These are phyloP conservation scores for Rhincodon typus DNA, from an alignment of 2,797 vertebrate species.

Conservation along the genomic window DNA sequence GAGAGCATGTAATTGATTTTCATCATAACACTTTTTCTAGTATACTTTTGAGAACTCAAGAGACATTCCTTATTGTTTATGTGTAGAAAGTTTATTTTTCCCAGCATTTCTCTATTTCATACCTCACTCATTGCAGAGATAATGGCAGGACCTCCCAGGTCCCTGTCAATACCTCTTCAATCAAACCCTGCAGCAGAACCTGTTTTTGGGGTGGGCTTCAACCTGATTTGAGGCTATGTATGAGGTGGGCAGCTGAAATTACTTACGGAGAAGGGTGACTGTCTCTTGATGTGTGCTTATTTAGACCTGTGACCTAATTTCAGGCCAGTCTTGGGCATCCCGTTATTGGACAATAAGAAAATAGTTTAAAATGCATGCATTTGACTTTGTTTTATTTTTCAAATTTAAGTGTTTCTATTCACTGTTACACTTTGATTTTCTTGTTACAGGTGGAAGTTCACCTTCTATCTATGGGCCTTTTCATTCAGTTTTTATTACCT, in stretches of 20 bases:
- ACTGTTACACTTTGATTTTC: slow-evolving; percentile 5
- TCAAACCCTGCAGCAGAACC: too few relatives aligned
- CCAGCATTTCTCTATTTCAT: background rate
- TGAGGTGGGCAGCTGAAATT: background rate
- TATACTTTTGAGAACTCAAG: background rate
- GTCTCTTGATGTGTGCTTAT: background rate
- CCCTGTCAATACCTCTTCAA: background rate
- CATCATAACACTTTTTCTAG: background rate
- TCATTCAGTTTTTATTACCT: slow-evolving; percentile 13
- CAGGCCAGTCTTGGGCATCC: background rate
- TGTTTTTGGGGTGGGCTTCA: too few relatives aligned
- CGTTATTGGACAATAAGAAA: background rate
- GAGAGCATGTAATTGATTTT: slow-evolving; percentile 34
- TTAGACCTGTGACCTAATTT: background rate
- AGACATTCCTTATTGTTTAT: background rate
- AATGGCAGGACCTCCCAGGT: background rate
- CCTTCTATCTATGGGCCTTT: slow-evolving; percentile 24
- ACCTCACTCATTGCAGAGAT: background rate
- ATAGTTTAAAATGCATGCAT: background rate
- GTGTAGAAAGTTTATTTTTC: background rate
- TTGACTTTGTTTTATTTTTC: background rate
- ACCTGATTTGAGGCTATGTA: background rate
- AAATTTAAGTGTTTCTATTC: background rate
- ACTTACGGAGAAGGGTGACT: background rate
- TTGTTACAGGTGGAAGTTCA: slow-evolving; percentile 18